Base-by-base conservation (phyloP, 2,888 invertebrate species). In the Euphydryas editha region DNA sequence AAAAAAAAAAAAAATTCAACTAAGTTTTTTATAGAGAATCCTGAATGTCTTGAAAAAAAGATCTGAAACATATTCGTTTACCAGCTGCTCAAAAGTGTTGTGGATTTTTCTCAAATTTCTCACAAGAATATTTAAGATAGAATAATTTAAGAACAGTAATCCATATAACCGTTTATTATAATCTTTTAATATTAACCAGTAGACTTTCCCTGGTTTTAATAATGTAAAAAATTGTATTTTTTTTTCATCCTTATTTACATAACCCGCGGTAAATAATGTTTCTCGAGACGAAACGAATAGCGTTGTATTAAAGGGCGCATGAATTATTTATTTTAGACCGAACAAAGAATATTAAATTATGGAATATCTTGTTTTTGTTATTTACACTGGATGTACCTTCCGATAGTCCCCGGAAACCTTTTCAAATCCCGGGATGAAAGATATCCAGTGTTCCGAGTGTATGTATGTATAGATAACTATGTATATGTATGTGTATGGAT, bases 261-360 rank as follows among this genome's bases (percentile, higher is more conserved):
- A 20, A 20, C 1, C 18, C 20, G 20, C 66, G 49, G 49, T 47
- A 62, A 66, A 66, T 66, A 62, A 66, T 62, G 60, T 62, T 62
- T 17, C 20, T 62, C 55, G 49, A 57, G 56, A 67, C 47, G 55
- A 56, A 67, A 59, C 55, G 44, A 49, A 59, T 46, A 46, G 44
- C 67, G 42, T 67, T 49, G 49, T 63, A 59, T 57, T 62, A 59
- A 67, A 67, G 42, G 59, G 49, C 56, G 59, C 42, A 67, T 67
- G 67, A 67, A 67, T 67, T 63, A 67, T 67, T 67, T 63, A 67
- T 67, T 63, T 62, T 62, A 24, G 37, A 10, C 62, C 21, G 57
- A 44, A 62, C 59, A 47, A 59, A 62, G 62, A 47, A 36, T 62
- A 62, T 59, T 59, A 49, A 47, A 59, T 20, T 15, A 46, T 2